A percentile compares a stretch with the other conserved stretches of the same genome.
Conservation (phyloP, 2,113 vertebrate genomes). For the Odontesthes bonariensis region DNA sequence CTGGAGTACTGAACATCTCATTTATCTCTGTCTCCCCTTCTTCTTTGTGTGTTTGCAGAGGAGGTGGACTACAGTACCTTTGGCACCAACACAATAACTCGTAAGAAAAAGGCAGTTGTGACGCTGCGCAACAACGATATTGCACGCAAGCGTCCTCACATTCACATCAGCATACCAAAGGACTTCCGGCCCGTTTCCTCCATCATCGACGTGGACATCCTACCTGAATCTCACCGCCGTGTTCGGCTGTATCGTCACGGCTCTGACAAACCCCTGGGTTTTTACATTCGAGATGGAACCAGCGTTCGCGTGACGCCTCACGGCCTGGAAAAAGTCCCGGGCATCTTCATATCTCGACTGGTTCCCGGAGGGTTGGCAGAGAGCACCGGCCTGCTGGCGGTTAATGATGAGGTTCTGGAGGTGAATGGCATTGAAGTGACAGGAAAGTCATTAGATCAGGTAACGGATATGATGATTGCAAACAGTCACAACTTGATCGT, state of each 20-base stretch:
- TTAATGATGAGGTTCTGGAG: slow-evolving; percentile 98
- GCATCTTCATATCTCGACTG: slow-evolving; percentile 98
- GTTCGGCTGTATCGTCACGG: slow-evolving; percentile 94
- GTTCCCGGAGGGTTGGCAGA: slow-evolving; percentile 96
- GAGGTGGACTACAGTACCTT: slow-evolving; percentile 94
- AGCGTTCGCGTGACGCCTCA: slow-evolving; percentile 95
- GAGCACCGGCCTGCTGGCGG: slow-evolving; percentile 95
- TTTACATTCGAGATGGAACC: slow-evolving; percentile 96
- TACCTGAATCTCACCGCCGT: slow-evolving; percentile 94
- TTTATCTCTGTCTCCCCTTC: slow-evolving; percentile 7
- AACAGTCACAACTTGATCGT: slow-evolving; percentile 99
- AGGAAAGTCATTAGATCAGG: slow-evolving; percentile 96
- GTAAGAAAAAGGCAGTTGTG: slow-evolving; percentile 92
- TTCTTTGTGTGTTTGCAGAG: slow-evolving; percentile 82
- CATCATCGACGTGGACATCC: slow-evolving; percentile 98
- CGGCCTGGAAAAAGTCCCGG: slow-evolving; percentile 95
- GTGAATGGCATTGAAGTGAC: slow-evolving; percentile 99
- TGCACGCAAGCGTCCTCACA: slow-evolving; percentile 91
- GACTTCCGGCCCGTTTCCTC: slow-evolving; percentile 98
- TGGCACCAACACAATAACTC: slow-evolving; percentile 89
- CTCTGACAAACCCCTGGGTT: slow-evolving; percentile 95
- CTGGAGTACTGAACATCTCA: background rate
- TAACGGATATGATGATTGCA: slow-evolving; percentile 99
- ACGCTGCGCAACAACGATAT: slow-evolving; percentile 91
- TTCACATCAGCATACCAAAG: slow-evolving; percentile 94